A percentile compares a stretch with the other conserved stretches of the same genome.
These are phyloP conservation scores for Toxotes lorentzi DNA, from an alignment of 2,797 vertebrate species.

Conservation along the genomic window DNA sequence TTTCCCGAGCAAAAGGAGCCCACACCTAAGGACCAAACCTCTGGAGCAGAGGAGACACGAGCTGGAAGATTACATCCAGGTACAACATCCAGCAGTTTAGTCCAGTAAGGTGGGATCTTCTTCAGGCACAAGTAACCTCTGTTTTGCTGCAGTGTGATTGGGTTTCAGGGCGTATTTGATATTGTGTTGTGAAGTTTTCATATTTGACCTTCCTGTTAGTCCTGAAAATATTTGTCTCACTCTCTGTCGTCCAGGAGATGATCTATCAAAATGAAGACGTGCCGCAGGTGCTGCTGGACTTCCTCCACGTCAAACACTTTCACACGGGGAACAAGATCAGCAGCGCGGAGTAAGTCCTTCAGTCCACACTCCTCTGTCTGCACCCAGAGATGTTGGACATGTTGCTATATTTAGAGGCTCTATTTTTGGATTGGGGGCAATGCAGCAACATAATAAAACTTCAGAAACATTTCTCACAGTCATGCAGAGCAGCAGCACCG, in stretches of 20 bases:
- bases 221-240: background rate
- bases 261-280: slow-evolving; percentile 83
- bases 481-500: slow-evolving; percentile 17
- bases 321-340: slow-evolving; percentile 81
- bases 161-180: background rate
- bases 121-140: background rate
- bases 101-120: too few relatives aligned
- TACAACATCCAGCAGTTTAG: slow-evolving; percentile 18
- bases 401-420: slow-evolving; percentile 39
- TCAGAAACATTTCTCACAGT: slow-evolving; percentile 8
- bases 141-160: background rate
- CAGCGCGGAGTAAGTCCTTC: slow-evolving; percentile 81
- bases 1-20: slow-evolving; percentile 91
- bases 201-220: background rate
- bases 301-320: slow-evolving; percentile 86
- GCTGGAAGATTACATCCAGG: slow-evolving; percentile 92
- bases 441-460: slow-evolving; percentile 47
- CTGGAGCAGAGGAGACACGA: slow-evolving; percentile 92
- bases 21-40: slow-evolving; percentile 90
- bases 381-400: slow-evolving; percentile 5
- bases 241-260: slow-evolving; percentile 69
- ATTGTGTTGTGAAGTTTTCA: background rate
- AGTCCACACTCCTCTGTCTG: background rate
- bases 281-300: slow-evolving; percentile 86
- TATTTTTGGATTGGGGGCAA: slow-evolving; percentile 49